phyloP scores from a whole-genome alignment of 2,797 vertebrate species.

The Smutsia temminckii region DNA sequence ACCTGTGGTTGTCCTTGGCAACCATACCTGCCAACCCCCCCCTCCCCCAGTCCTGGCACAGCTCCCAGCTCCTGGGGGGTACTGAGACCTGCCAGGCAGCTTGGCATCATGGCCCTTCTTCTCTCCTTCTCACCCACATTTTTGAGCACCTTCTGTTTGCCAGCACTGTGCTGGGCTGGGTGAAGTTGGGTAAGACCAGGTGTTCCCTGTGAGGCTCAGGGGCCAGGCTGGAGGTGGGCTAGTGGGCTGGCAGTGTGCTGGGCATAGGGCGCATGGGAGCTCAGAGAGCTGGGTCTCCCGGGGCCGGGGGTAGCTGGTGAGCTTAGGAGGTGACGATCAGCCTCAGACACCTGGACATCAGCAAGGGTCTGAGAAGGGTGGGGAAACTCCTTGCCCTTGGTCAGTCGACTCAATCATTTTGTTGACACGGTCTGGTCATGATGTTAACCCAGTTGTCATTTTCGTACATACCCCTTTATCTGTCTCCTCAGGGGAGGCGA shows the following conservation, averaged over 20 bases:
- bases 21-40: neutral
- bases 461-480: too few relatives aligned
- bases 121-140: neutral
- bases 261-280: neutral
- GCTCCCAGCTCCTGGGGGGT: neutral
- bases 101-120: neutral
- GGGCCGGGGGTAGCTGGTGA: rapidly evolving
- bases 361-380: too few relatives aligned
- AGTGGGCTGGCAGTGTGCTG: rapidly evolving
- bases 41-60: neutral
- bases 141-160: neutral
- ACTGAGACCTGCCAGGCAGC: neutral
- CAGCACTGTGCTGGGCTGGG: neutral
- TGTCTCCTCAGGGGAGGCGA: too few relatives aligned
- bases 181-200: neutral
- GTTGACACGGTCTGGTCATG: too few relatives aligned
- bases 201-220: neutral
- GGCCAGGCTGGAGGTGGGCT: too few relatives aligned
- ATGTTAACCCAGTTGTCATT: too few relatives aligned
- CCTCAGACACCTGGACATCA: too few relatives aligned
- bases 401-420: too few relatives aligned
- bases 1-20: rapidly evolving
- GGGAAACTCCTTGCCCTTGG: too few relatives aligned
- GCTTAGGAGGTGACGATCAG: too few relatives aligned
- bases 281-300: neutral